Evolutionary conservation across 2,113 vertebrate species (phyloP).

Genomic region (Apodemus speciosus): DNA sequence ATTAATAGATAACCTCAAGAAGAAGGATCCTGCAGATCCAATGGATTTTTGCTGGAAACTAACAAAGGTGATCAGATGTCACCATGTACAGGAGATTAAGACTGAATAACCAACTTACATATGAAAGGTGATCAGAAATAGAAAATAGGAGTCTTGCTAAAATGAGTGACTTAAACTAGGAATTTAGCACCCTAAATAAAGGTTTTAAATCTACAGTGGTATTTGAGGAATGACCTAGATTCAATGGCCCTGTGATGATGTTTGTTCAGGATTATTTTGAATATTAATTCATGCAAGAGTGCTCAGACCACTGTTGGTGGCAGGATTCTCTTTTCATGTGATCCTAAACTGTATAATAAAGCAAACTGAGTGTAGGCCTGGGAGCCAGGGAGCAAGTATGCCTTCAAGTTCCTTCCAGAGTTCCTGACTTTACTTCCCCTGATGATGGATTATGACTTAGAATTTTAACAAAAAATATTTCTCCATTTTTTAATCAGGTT

Average conservation of each 20-base stretch:
- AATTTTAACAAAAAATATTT: background rate
- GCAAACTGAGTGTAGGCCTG: background rate
- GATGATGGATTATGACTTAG: too few species aligned
- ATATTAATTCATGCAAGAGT: background rate
- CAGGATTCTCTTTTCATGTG: background rate
- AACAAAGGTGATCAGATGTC: background rate
- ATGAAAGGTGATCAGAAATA: background rate
- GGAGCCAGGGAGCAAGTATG: too few species aligned
- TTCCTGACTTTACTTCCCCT: background rate
- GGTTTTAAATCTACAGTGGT: background rate
- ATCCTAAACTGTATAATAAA: background rate
- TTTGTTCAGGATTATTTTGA: background rate
- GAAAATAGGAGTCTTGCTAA: background rate
- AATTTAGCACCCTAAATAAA: background rate
- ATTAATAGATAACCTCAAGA: background rate
- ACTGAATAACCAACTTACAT: background rate
- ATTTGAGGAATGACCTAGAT: too few species aligned
- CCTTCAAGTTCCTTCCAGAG: background rate
- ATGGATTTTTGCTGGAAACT: background rate
- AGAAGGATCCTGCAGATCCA: too few species aligned
- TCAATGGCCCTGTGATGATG: background rate
- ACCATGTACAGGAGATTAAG: background rate
- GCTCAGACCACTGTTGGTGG: background rate
- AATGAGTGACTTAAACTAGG: background rate
- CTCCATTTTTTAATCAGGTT: background rate